A percentile compares a stretch with the other conserved stretches of the same genome.
Conservation (phyloP, 2,113 vertebrate genomes). For the Cacatua alba region DNA sequence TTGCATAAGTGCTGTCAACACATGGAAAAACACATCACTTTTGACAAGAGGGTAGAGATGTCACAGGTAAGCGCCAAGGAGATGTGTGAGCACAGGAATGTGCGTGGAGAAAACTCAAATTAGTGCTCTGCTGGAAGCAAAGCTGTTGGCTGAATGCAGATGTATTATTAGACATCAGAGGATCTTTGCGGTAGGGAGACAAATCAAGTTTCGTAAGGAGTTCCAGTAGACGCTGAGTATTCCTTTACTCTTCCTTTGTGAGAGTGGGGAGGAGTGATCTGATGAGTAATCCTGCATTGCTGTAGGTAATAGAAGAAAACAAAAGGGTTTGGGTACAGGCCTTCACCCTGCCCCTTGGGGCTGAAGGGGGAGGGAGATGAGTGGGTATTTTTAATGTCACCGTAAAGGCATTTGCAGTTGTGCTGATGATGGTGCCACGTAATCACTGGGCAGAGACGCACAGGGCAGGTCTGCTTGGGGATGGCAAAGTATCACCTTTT, state of each 20-base stretch:
- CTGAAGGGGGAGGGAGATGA: not conserved
- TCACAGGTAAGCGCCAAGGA: not conserved
- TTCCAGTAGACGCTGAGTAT: not conserved
- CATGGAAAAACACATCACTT: not conserved
- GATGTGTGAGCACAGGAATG: not conserved
- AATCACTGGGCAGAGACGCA: not conserved
- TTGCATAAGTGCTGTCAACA: not conserved
- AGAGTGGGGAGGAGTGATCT: not conserved
- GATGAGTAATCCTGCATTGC: not conserved
- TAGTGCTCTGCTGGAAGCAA: not conserved
- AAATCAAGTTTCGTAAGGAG: not conserved
- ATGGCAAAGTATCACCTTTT: not conserved
- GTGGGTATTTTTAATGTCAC: not conserved
- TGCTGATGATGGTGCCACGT: not conserved
- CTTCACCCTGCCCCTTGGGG: not conserved
- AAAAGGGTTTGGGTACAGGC: not conserved
- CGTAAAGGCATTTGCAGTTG: not conserved
- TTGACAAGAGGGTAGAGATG: not conserved
- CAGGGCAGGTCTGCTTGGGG: not conserved
- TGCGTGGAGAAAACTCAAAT: not conserved
- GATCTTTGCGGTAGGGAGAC: not conserved
- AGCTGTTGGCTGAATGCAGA: not conserved
- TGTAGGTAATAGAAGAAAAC: not conserved
- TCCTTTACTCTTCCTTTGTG: not conserved
- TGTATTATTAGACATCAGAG: not conserved